phyloP scores from a whole-genome alignment of 2,113 vertebrate genomes.

The Bujurquina vittata region DNA sequence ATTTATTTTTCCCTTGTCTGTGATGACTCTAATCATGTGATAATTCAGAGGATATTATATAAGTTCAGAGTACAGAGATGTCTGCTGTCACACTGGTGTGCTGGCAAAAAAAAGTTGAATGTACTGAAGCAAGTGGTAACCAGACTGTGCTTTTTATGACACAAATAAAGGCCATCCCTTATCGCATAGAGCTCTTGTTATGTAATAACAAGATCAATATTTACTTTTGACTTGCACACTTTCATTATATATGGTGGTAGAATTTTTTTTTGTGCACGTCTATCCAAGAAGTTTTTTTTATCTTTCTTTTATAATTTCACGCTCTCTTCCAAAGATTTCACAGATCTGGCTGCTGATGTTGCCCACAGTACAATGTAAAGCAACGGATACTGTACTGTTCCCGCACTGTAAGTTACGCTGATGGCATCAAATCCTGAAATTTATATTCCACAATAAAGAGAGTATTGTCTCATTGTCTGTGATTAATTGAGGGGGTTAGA shows the following conservation, averaged over 20 bases:
- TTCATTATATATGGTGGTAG: slow-evolving; percentile 32
- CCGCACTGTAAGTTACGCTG: slow-evolving; percentile 52
- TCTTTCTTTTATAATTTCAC: slow-evolving; percentile 16
- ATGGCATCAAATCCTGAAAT: slow-evolving; percentile 47
- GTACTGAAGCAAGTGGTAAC: slow-evolving; percentile 48
- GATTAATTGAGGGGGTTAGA: not conserved
- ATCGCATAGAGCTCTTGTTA: slow-evolving; percentile 66
- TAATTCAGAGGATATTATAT: slow-evolving; percentile 8
- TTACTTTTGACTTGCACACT: slow-evolving; percentile 59
- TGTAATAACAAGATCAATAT: slow-evolving; percentile 79
- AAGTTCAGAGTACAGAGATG: not conserved
- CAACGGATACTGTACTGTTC: slow-evolving; percentile 48
- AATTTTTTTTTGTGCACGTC: slow-evolving; percentile 53
- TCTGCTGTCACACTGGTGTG: slow-evolving; percentile 28
- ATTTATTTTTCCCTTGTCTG: slow-evolving; percentile 23
- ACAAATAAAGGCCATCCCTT: slow-evolving; percentile 73
- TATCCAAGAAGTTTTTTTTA: slow-evolving; percentile 20
- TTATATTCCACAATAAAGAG: slow-evolving; percentile 75
- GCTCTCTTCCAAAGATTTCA: slow-evolving; percentile 65
- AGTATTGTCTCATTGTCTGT: slow-evolving; percentile 43
- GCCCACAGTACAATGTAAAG: slow-evolving; percentile 15
- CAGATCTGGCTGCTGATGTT: slow-evolving; percentile 64
- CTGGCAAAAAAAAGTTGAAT: slow-evolving; percentile 40
- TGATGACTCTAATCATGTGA: slow-evolving; percentile 21
- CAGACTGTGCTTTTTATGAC: slow-evolving; percentile 70